phyloP scores from a whole-genome alignment of 2,113 vertebrate species.

The Strigops habroptila region DNA sequence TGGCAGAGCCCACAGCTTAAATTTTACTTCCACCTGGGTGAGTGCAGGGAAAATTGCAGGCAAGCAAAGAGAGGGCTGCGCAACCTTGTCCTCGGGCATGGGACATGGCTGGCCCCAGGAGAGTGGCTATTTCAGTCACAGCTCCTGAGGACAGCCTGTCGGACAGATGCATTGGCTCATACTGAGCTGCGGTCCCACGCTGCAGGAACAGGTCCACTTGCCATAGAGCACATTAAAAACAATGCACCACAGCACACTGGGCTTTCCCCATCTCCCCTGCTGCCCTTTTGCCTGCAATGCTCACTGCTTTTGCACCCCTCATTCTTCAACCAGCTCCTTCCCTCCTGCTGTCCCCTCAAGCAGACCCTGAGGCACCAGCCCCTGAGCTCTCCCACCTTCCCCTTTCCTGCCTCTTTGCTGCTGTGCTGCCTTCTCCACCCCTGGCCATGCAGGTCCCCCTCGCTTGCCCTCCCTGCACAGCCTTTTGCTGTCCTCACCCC shows the following conservation, averaged over 20 bases:
- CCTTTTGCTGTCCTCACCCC: neutral
- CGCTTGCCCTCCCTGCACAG: neutral
- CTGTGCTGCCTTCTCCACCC: neutral
- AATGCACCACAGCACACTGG: neutral
- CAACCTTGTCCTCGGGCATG: neutral
- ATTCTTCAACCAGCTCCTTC: neutral
- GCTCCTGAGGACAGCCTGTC: constrained; percentile 13
- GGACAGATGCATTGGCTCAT: constrained; percentile 14
- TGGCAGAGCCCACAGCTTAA: neutral
- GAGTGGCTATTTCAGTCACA: neutral
- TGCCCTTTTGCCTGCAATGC: neutral
- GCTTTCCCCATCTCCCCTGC: neutral
- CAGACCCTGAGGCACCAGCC: fast-evolving
- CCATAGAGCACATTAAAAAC: constrained; percentile 25
- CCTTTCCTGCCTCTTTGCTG: neutral
- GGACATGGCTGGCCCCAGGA: neutral
- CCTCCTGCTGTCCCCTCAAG: fast-evolving
- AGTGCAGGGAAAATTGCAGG: neutral
- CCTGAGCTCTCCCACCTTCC: neutral
- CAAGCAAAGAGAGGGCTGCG: neutral
- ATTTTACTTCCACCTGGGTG: neutral
- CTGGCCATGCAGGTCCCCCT: neutral
- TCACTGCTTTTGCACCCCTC: neutral
- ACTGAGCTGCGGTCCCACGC: neutral
- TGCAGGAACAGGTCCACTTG: constrained; percentile 9